Evolutionary conservation across 1,140 invertebrate species (phyloP), one percentile per base, ranked within the genome.

Genomic region (Potamilus streckersoni): DNA sequence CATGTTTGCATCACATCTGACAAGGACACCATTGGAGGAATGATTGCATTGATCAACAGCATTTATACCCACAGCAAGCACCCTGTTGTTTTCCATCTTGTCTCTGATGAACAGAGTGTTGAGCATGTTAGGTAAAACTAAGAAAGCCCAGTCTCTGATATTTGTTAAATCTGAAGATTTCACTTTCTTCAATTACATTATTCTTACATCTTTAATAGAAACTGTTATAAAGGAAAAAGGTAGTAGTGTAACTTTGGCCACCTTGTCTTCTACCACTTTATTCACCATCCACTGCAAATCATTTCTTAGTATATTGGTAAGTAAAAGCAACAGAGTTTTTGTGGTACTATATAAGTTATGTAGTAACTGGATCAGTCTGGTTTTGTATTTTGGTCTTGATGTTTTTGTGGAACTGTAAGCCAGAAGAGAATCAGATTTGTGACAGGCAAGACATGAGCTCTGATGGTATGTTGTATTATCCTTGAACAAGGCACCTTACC

Each of bases 1-100:
- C 86, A 86, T 82, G 84, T 88, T 19, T 82, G 82, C 70, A 83
- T 89, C 0, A 80, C 84, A 31, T 85, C 86, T 16, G 87, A 88
- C 64, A 75, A 82, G 55, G 81, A 83, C 56, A 85, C 83, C 13
- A n/a, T 90, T 20, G 88, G 87, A 71, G 89, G 89, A 19, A 85
- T 89, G 78, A 79, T 90, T 14, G 84, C 87, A 8, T 73, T 87
- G 4, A 82, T 89, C 58, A 89, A 90, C 83, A 90, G 89, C 71
- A 85, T 90, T 38, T 68, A 86, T 27, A 66, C 68, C 19, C 84
- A 90, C 71, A 86, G 87, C 1, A 82, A 85, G 63, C 75, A 83
- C 56, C 59, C 69, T 38, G 82, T 87, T 49, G 80, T 86, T 75
- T 87, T 84, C 56, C 85, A 89, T 70, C 82, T 90, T 2, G 68